phyloP scores from a whole-genome alignment of 1,140 invertebrate genomes.

The Cydia splendana region DNA sequence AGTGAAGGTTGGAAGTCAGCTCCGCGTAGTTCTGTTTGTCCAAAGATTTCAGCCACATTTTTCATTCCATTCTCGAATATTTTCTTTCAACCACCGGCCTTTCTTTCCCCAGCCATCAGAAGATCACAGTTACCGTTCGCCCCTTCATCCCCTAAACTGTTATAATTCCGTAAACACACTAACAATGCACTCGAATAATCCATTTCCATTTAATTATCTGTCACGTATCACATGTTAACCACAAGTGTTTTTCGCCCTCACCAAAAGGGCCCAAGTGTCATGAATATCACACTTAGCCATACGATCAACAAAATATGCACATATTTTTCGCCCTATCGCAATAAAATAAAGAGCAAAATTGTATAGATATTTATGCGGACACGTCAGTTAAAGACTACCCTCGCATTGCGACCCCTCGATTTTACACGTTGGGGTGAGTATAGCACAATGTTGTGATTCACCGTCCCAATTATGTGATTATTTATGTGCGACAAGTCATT shows the following conservation, averaged over 20 bases:
- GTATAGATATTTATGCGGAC: not conserved
- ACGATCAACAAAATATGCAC: not conserved
- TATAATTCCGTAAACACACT: slow-evolving; percentile 2
- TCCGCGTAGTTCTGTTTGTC: not conserved
- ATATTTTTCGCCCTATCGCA: not conserved
- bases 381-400: slow-evolving; percentile 39
- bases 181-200: slow-evolving; percentile 23
- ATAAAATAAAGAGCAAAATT: not conserved
- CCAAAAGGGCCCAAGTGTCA: not conserved
- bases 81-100: not conserved
- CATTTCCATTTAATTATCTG: slow-evolving; percentile 31
- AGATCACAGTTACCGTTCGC: not conserved
- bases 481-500: slow-evolving; percentile 66
- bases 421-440: slow-evolving; percentile 30
- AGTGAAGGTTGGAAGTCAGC: no score
- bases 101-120: not conserved
- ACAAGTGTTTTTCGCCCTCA: not conserved
- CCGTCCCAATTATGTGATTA: slow-evolving; percentile 68
- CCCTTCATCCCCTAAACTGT: not conserved
- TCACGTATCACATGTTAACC: slow-evolving; percentile 13
- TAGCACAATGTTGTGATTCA: slow-evolving; percentile 60
- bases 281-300: not conserved
- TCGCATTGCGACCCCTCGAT: slow-evolving; percentile 32
- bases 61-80: not conserved
- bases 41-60: not conserved